Base-by-base conservation (phyloP, 2,113 vertebrate genomes). In the Festucalex cinctus region DNA sequence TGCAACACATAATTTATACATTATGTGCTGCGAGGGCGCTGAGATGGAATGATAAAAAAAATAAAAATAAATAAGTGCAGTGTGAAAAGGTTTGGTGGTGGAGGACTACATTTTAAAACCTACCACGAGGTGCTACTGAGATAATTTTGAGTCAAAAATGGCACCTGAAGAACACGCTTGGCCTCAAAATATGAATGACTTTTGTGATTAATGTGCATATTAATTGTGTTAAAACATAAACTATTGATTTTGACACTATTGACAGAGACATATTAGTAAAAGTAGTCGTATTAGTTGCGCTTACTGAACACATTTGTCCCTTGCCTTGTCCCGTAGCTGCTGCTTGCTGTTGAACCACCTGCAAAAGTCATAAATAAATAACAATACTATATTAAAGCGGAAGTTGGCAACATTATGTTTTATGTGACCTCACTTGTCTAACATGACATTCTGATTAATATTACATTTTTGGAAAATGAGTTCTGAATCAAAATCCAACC, bases 271-370 rank as follows among this genome's bases (percentile, higher is more conserved):
- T 46, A 80, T 87, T 86, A 88, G 87, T 79, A 32, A 80, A 80
- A 89, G 80, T 78, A 57, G 54, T 57, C 32, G 12, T 82, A 81
- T 88, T 89, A 84, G 85, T 87, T 73, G 69, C 85, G 88, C 94
- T 96, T 94, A 97, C 95, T 94, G 93, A 95, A 94, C 77, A 93
- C 90, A 83, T 95, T 93, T 86, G 92, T 91, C 87, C 94, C 94
- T 93, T 94, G 93, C 93, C 92, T 90, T 91, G 94, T 94, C 90
- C 94, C 95, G 86, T 83, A 92, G 86, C 91, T 92, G 73, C 91
- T 89, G 87, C 88, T 93, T 83, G 92, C 92, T 62, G 86, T 86
- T 82, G 81, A 88, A 36, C 88, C 92, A 77, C 93, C 95, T 97
- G 92, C 65, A 91, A 73, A 78, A 71, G 79, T 46, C 57, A 75